A percentile compares a stretch with the other conserved stretches of the same genome.
phyloP scores from a whole-genome alignment of 2,797 vertebrate genomes.

The Chiloscyllium punctatum region DNA sequence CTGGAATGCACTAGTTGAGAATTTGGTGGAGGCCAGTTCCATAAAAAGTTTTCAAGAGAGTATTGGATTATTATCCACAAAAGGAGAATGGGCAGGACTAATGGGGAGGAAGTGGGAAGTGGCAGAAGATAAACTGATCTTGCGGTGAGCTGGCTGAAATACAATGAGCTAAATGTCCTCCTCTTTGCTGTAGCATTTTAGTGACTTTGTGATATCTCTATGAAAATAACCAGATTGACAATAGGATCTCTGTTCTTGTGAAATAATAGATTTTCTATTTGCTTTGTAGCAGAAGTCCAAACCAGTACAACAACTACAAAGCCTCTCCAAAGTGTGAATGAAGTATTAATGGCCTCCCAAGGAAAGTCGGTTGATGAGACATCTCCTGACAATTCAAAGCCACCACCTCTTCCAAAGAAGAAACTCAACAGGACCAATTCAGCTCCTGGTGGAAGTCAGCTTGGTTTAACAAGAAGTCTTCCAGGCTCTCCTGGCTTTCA shows the following conservation, averaged over 20 bases:
- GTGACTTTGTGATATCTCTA: not conserved
- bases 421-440: conserved; percentile 49
- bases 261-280: not conserved
- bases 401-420: conserved; percentile 54
- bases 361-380: not conserved
- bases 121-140: too few species aligned
- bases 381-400: fast-evolving
- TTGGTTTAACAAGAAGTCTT: fast-evolving
- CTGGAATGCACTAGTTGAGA: too few species aligned
- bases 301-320: not conserved
- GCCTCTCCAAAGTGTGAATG: not conserved
- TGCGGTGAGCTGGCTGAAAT: too few species aligned
- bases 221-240: not conserved
- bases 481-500: not conserved
- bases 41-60: too few species aligned
- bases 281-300: not conserved
- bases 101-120: too few species aligned
- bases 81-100: too few species aligned
- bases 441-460: conserved; percentile 43
- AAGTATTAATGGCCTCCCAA: not conserved
- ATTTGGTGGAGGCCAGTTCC: too few species aligned
- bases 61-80: too few species aligned
- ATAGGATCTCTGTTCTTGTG: not conserved
- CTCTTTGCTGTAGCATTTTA: not conserved
- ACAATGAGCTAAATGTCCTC: not conserved